These are phyloP conservation scores for Poecilia wingei DNA, from an alignment of 2,797 vertebrate genomes.

Conservation along the genomic window DNA sequence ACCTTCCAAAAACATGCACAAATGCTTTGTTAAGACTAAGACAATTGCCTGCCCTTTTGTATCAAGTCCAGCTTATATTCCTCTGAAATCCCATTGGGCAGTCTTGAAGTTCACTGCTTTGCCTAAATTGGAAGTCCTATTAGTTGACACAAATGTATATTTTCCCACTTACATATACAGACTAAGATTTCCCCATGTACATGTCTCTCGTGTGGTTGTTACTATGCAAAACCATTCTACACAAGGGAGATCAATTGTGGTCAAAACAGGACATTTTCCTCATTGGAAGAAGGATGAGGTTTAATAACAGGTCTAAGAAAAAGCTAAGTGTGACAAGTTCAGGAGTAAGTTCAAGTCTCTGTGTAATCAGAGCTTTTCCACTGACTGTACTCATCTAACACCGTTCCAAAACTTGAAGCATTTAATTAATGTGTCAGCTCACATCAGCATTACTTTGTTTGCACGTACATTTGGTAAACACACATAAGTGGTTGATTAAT, in stretches of 20 bases:
- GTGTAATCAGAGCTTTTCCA: conserved; percentile 10
- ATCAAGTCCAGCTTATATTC: background rate
- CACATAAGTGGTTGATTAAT: conserved; percentile 32
- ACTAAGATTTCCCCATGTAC: background rate
- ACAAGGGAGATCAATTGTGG: background rate
- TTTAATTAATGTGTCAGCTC: conserved; percentile 23
- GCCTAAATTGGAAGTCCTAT: background rate
- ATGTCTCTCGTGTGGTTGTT: background rate
- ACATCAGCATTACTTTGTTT: conserved; percentile 22
- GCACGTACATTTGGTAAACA: conserved; percentile 23
- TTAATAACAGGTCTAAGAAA: background rate
- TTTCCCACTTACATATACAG: background rate
- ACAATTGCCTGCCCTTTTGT: background rate
- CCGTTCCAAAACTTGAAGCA: conserved; percentile 2
- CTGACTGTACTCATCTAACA: background rate
- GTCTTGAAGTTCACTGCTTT: background rate
- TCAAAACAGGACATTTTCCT: background rate
- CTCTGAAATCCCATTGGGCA: background rate
- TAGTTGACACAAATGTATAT: background rate
- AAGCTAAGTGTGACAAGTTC: background rate
- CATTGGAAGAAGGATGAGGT: background rate
- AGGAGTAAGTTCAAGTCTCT: background rate
- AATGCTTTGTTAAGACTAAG: background rate
- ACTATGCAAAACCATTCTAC: background rate
- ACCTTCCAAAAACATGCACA: background rate